Evolutionary conservation across 1,140 invertebrate genomes (phyloP), one percentile per base, ranked within the genome.

Genomic region (Episyrphus balteatus): DNA sequence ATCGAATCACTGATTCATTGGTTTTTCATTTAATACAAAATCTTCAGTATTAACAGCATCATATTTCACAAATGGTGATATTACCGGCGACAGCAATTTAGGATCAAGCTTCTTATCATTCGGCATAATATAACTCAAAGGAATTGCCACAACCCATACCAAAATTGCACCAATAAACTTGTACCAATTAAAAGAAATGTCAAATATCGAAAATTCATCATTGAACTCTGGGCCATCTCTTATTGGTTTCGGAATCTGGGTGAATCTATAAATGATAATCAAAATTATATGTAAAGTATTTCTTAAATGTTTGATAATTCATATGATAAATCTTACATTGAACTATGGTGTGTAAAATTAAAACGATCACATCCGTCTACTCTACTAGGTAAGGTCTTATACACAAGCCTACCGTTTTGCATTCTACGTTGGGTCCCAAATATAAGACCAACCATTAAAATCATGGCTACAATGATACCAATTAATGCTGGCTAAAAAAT

Each of bases 401-500:
- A 77, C 74, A 19, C 51, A 50, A 58, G 82, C 71, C 48, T 55
- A 1, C 78, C 78, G 2, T 61, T 66, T 5, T 76, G 76, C 40
- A 83, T 76, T 30, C 79, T 74, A 11, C 81, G 68, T 59, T 88
- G 84, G 1, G 81, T 78, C 5, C 84, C 84, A 21, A 86, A 70
- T 3, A 85, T 85, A 18, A 92, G 79, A 82, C 82, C 88, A n/a
- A 83, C 73, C 51, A 86, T 78, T 13, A 84, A 67, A 3, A 70
- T 56, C 5, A 90, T 62, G 49, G 83, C 79, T 18, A 73, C 58
- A 0, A 86, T 31, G 0, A 81, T 75, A 12, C 86, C 86, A 19
- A 69, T 64, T 45, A 82, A 69, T 0, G 85, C 86, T 26, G 86
- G 86, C 83, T 88, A 47, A 18, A 42, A 47, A 19, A 45, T 19